Conservation (phyloP, 2,113 vertebrate species). For the Polypterus senegalus region DNA sequence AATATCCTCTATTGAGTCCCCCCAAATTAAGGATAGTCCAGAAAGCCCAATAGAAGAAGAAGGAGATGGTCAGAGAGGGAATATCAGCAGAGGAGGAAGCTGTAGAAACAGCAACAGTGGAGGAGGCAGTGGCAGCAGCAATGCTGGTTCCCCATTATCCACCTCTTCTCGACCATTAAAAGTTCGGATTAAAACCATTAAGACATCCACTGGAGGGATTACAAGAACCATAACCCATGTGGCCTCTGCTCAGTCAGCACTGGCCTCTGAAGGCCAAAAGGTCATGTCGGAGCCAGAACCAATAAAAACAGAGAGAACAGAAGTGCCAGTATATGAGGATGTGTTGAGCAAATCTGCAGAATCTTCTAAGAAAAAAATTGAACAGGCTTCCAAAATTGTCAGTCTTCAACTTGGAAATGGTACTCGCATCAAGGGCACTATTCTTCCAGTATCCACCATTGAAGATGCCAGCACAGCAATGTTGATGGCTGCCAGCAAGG, state of each 20-base stretch:
- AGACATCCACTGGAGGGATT: slow-evolving; percentile 66
- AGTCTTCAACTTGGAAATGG: not conserved
- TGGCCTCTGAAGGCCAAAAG: slow-evolving; percentile 4
- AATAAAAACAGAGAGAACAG: no score
- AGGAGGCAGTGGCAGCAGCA: slow-evolving; percentile 40
- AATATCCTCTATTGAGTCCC: not conserved
- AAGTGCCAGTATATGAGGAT: no score
- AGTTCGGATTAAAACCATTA: slow-evolving; percentile 89
- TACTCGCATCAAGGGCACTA: slow-evolving; percentile 56
- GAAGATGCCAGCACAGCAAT: slow-evolving; percentile 86
- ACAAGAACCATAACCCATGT: slow-evolving; percentile 68
- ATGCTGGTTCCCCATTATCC: slow-evolving; percentile 41
- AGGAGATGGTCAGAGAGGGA: slow-evolving; percentile 52
- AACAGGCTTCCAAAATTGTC: not conserved
- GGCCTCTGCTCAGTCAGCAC: slow-evolving; percentile 18
- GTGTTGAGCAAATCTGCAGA: not conserved
- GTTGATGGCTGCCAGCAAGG: slow-evolving; percentile 62
- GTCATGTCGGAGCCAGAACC: not conserved
- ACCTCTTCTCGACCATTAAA: slow-evolving; percentile 66
- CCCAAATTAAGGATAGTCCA: not conserved
- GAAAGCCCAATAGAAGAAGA: slow-evolving; percentile 8
- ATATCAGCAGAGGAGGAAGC: slow-evolving; percentile 37
- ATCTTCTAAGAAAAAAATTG: not conserved
- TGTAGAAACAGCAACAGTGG: slow-evolving; percentile 29
- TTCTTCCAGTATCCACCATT: slow-evolving; percentile 68